Conservation (phyloP, 2,888 invertebrate species). For the Acanthococcus lagerstroemiae region DNA sequence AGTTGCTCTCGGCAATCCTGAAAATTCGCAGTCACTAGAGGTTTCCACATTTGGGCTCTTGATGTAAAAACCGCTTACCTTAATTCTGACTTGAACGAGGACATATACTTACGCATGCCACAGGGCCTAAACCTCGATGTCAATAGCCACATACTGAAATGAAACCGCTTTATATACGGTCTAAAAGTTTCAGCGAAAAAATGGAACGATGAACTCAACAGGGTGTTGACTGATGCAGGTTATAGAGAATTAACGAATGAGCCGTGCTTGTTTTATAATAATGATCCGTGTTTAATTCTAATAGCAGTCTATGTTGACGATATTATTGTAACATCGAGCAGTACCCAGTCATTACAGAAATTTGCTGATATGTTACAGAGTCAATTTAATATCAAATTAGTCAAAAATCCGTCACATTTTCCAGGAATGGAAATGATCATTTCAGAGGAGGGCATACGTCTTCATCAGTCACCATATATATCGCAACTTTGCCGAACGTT, state of each 20-base stretch:
- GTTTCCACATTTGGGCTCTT: no score
- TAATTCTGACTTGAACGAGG: no score
- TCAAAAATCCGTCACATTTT: not conserved
- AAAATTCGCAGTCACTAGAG: no score
- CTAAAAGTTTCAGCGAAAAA: no score
- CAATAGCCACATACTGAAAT: no score
- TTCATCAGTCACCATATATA: not conserved
- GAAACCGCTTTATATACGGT: no score
- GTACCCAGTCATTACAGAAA: not conserved
- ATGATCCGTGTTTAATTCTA: not conserved
- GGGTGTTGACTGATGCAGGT: no score
- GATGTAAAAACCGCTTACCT: no score
- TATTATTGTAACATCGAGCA: not conserved
- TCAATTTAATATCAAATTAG: not conserved
- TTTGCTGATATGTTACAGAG: not conserved
- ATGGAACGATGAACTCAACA: no score
- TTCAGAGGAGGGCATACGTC: not conserved
- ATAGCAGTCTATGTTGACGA: not conserved
- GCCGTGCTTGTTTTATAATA: not conserved
- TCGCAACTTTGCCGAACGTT: not conserved
- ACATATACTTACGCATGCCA: no score
- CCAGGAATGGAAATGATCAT: not conserved
- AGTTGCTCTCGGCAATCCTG: not conserved
- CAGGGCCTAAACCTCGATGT: no score
- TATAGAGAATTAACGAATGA: no score